Base-by-base conservation (phyloP, 2,113 vertebrate species). In the Numenius arquata region DNA sequence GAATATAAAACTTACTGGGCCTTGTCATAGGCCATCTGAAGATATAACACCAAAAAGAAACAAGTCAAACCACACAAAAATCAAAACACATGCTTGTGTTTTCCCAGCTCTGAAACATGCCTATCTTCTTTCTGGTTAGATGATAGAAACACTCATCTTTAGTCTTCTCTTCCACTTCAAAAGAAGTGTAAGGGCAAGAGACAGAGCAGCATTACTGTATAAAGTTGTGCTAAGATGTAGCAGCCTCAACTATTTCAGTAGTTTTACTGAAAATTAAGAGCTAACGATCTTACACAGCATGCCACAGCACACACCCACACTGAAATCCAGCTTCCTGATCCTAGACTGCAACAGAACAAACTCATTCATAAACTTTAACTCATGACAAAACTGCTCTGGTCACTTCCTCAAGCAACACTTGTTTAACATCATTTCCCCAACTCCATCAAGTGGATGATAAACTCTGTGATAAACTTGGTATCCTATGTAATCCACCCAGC, bases 221-320 rank as follows among this genome's bases (percentile, higher is more conserved):
- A 59, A 40, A 74, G 25, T 23, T 73, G 21, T 50, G 16, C 77
- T 62, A 87, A 77, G 19, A 67, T 18, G 15, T 1, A 87, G 38
- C 52, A 82, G 55, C 29, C 38, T 71, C 11, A 86, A 58, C 18
- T 15, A 43, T 43, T 78, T 71, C 47, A 89, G 43, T 12, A 72
- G n/a, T 55, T 75, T 26, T 40, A 18, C 0, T 45, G 48, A 80
- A 76, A 95, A 43, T 29, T 41, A 50, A 66, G 36, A 78, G n/a
- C 16, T 79, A 70, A 23, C 36, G 36, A 73, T 65, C 48, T n/a
- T 47, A 26, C 72, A 34, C 62, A 53, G 19, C 32, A 48, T 27
- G 40, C 15, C 59, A 62, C 38, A 70, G 76, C 41, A 71, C 0
- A 0, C 1, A 3, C 50, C n/a, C 19, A 41, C 15, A 17, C 26